phyloP scores from a whole-genome alignment of 2,113 vertebrate species.

The Catharus bicknelli region DNA sequence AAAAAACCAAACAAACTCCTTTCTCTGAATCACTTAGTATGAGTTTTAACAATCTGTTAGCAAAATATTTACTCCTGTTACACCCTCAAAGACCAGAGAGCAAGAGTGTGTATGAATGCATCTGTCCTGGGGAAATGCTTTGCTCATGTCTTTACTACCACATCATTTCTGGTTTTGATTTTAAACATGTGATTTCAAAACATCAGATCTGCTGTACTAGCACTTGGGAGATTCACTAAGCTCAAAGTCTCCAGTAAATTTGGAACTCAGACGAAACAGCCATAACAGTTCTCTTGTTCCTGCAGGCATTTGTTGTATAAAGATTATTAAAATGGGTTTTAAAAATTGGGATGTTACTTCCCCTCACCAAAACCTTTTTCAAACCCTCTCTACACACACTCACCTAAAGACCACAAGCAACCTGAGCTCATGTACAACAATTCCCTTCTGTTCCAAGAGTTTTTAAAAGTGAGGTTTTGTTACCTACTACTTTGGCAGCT shows the following conservation, averaged over 20 bases:
- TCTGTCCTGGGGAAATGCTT: not conserved
- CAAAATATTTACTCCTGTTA: slow-evolving; percentile 15
- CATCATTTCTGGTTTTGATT: not conserved
- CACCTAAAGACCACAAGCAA: not conserved
- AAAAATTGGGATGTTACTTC: not conserved
- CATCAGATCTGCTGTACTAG: not conserved
- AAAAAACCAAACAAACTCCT: not conserved
- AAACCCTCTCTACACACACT: not conserved
- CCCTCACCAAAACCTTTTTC: not conserved
- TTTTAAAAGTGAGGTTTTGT: not conserved
- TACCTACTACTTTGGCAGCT: not conserved
- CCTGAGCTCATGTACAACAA: not conserved
- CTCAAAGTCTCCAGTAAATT: not conserved
- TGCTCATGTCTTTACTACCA: not conserved
- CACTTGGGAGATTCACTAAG: not conserved
- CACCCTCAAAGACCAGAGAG: not conserved
- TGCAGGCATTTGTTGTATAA: not conserved
- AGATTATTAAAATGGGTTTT: not conserved
- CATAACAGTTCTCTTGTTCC: not conserved
- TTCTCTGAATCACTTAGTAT: not conserved
- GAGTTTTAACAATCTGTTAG: not conserved
- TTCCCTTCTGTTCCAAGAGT: not conserved
- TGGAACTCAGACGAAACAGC: not conserved
- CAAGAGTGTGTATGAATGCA: accelerated
- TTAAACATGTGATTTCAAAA: slow-evolving; percentile 32